Evolutionary conservation across 1,140 invertebrate genomes (phyloP).

Genomic region (Zaprionus ornatus): DNA sequence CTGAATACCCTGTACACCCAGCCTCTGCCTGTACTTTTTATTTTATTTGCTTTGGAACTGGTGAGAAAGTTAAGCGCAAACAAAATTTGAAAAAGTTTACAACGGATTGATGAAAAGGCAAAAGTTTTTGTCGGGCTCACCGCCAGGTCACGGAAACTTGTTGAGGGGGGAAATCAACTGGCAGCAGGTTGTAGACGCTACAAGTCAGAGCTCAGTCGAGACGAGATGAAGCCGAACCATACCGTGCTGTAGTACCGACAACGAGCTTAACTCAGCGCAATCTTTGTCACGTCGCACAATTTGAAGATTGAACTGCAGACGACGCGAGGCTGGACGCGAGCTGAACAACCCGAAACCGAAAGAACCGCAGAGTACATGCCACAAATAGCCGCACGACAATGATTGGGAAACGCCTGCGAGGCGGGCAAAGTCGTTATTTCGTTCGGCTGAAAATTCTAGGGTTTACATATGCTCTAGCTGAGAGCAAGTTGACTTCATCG

Average conservation of each 20-base stretch:
- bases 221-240: background rate
- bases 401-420: conserved; percentile 40
- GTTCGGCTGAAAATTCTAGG: conserved; percentile 44
- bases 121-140: conserved; percentile 41
- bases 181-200: background rate
- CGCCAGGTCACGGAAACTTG: conserved; percentile 37
- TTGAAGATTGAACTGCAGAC: conserved; percentile 7
- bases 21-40: conserved; percentile 3
- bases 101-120: conserved; percentile 38
- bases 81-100: conserved; percentile 30
- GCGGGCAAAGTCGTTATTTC: conserved; percentile 43
- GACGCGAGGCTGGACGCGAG: background rate
- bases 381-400: conserved; percentile 9
- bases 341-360: conserved; percentile 5
- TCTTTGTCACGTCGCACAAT: conserved; percentile 42
- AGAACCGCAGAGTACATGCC: conserved; percentile 4
- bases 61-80: conserved; percentile 33
- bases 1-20: background rate
- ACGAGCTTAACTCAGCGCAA: conserved; percentile 25
- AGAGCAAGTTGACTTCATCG: background rate
- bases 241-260: background rate
- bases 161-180: background rate
- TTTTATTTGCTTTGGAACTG: conserved; percentile 10
- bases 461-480: conserved; percentile 32
- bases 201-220: background rate